Conservation (phyloP, 92 coral and sea anemone species). For the Porites rus region DNA sequence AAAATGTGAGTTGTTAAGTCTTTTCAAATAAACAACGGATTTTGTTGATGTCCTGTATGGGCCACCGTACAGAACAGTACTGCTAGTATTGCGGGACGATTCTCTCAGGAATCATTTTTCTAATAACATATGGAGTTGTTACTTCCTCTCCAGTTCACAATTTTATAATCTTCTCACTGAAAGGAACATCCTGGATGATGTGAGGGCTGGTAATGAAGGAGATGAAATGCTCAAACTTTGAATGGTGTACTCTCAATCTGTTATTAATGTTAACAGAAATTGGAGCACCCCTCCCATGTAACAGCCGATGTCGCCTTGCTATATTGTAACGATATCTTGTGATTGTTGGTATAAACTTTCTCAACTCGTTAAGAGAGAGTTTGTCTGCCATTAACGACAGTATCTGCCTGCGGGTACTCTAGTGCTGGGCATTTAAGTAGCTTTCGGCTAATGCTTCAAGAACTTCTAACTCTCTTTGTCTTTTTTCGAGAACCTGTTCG, state of each 20-base stretch:
- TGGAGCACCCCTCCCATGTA: constrained; percentile 62
- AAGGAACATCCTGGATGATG: constrained; percentile 62
- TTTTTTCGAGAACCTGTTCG: constrained; percentile 6
- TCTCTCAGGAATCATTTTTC: constrained; percentile 56
- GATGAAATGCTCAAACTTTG: constrained; percentile 64
- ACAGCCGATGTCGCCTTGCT: constrained; percentile 43
- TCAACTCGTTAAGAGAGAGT: constrained; percentile 26
- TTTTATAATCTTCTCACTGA: constrained; percentile 55
- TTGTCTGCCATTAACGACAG: constrained; percentile 43
- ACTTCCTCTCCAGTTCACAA: constrained; percentile 60
- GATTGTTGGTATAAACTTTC: background rate
- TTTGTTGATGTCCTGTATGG: too few relatives aligned
- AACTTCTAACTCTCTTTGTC: constrained; percentile 35
- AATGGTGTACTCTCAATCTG: constrained; percentile 51
- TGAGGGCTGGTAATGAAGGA: constrained; percentile 66
- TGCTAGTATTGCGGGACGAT: constrained; percentile 51
- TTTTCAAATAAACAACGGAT: too few relatives aligned
- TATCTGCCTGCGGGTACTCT: constrained; percentile 59
- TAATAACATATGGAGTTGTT: constrained; percentile 58
- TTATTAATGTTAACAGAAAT: background rate
- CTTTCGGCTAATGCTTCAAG: constrained; percentile 51
- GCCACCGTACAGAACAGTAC: background rate
- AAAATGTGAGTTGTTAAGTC: too few relatives aligned
- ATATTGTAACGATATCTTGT: constrained; percentile 55
- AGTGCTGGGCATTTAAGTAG: constrained; percentile 47